These are phyloP conservation scores for Cremastinae sp. DNA, from an alignment of 2,888 invertebrate species.

Conservation along the genomic window DNA sequence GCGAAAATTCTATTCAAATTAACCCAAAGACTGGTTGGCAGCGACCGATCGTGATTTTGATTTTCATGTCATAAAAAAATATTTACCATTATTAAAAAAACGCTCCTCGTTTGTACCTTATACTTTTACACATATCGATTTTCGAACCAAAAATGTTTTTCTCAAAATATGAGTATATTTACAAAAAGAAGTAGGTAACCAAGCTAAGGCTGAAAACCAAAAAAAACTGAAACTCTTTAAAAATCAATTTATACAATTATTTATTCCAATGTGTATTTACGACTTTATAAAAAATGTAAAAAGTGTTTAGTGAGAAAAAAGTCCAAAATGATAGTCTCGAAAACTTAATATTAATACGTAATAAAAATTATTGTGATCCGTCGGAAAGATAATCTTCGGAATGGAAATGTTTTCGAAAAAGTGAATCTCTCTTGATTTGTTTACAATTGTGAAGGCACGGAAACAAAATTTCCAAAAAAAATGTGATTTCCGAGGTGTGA, in stretches of 20 bases:
- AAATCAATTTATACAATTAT: neutral
- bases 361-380: neutral
- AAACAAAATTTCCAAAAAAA: constrained; percentile 7
- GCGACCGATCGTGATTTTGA: constrained; percentile 37
- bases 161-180: neutral
- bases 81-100: constrained; percentile 10
- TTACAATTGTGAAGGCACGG: neutral
- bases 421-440: neutral
- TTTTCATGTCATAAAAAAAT: constrained; percentile 30
- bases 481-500: constrained; percentile 52
- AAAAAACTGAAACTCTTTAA: constrained; percentile 8
- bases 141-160: neutral
- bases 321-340: too few species aligned
- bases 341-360: neutral
- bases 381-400: too few species aligned
- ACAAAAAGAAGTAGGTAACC: constrained; percentile 3
- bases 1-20: constrained; percentile 43
- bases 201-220: constrained; percentile 13
- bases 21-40: constrained; percentile 58
- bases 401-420: neutral
- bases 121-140: constrained; percentile 46
- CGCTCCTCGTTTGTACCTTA: constrained; percentile 24
- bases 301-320: neutral
- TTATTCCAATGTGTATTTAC: constrained; percentile 2
- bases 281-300: constrained; percentile 29